Percentiles rank a stretch among this genome's conserved stretches.
Conservation (phyloP, 2,888 invertebrate genomes). For the Calephelis perditalis region DNA sequence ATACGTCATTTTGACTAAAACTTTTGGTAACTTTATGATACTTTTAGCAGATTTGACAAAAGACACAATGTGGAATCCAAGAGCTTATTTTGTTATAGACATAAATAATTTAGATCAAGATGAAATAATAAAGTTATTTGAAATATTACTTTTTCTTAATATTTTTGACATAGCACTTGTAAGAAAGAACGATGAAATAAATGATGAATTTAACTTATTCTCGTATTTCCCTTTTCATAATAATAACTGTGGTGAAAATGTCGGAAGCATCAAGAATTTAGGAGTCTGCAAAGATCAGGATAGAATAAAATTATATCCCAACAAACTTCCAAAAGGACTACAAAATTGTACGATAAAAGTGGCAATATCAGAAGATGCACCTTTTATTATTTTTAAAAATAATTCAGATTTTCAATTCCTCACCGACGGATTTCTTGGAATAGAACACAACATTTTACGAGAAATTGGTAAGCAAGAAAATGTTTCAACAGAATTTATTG, state of each 20-base stretch:
- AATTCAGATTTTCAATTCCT: background rate
- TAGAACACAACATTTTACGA: background rate
- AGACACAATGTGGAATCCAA: slow-evolving; percentile 5
- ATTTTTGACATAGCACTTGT: background rate
- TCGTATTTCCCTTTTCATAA: background rate
- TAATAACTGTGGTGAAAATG: background rate
- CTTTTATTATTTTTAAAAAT: background rate
- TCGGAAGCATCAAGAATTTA: background rate
- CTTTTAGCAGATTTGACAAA: background rate
- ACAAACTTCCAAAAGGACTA: slow-evolving; percentile 5
- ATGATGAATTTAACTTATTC: background rate
- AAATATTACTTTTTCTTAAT: background rate
- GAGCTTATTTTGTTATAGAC: background rate
- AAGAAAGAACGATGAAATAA: background rate
- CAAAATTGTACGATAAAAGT: background rate
- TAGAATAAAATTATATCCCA: background rate
- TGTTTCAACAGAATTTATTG: no score
- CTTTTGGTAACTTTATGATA: background rate
- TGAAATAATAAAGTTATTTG: background rate
- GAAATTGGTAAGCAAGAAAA: background rate
- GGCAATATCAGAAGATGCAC: background rate
- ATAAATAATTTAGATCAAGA: background rate
- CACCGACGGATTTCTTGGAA: background rate
- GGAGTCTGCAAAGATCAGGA: background rate
- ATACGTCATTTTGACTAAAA: slow-evolving; percentile 4